Base-by-base conservation (phyloP, 1,140 invertebrate genomes). In the Anadara kagoshimensis region DNA sequence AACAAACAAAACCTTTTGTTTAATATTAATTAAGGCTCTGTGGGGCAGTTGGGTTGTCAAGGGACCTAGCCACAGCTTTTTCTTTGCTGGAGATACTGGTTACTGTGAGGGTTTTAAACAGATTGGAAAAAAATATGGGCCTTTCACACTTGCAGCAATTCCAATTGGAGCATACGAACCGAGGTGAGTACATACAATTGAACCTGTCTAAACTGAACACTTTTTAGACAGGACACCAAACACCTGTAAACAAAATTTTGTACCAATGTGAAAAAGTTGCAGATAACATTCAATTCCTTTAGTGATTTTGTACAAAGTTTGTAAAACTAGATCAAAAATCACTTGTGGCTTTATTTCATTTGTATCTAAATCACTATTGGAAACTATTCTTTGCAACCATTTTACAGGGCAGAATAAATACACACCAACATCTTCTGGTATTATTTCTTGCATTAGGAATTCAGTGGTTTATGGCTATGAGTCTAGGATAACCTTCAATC, bases 141-240 rank as follows among this genome's bases (percentile, higher is more conserved):
- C 89, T 8, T 88, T 90, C 81, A 82, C 86, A 75, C 72, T 86
- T 26, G 80, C 88, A 26, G 89, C 90, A 26, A 90, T 90, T 67
- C 90, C 89, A 26, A 90, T 90, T 62, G 90, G 90, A 29, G 89
- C 89, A 53, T 90, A 90, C 79, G 83, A 85, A 59, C 89, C 88
- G 41, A 82, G 84, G 81, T 87, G 57, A 53, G 44, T 69, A n/a
- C 74, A 64, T 7, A 36, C 29, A 36, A 7, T 2, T 3, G 29
- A 36, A 20, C 1, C 1, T n/a, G 20, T 16, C 7, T 20, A 16
- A 63, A 14, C 49, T n/a, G 4, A 29, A 12, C 44, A 59, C 10
- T 8, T 24, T 24, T 26, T 24, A 18, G 1, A 59, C 29, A 26
- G 7, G 10, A 7, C 4, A 16, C 14, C n/a, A 26, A 10, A 11